A percentile compares a stretch with the other conserved stretches of the same genome.
Evolutionary conservation across 2,797 vertebrate species (phyloP).

Genomic region (Xenops minutus): DNA sequence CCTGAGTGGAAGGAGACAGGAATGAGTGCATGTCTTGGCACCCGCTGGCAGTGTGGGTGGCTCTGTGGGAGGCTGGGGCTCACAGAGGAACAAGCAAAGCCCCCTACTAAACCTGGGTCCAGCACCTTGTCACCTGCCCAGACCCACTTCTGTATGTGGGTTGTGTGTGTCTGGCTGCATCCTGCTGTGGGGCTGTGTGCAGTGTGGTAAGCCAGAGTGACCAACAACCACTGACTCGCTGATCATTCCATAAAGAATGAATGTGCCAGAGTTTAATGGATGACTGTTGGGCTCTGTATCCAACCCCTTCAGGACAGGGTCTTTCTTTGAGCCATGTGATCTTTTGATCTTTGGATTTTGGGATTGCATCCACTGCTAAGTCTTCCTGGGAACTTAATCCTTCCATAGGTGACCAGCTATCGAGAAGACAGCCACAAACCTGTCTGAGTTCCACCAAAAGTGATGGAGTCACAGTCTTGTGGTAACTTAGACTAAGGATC

Average conservation of each 20-base stretch:
- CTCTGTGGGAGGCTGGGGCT: not conserved
- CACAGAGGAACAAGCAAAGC: not conserved
- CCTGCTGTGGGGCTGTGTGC: not conserved
- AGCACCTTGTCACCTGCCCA: not conserved
- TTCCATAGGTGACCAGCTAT: not conserved
- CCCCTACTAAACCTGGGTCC: not conserved
- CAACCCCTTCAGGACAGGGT: not conserved
- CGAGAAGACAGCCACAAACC: not conserved
- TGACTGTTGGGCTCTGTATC: not conserved
- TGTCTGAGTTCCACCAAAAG: not conserved
- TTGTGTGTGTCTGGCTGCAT: not conserved
- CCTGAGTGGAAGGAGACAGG: not conserved
- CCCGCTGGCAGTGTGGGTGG: not conserved
- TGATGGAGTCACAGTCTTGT: not conserved
- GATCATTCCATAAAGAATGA: not conserved
- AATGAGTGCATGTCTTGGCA: not conserved
- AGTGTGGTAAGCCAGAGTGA: not conserved
- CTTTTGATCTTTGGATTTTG: not conserved
- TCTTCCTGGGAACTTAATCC: not conserved
- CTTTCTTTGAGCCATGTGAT: not conserved
- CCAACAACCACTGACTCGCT: not conserved
- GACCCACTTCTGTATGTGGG: not conserved
- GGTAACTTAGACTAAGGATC: not conserved
- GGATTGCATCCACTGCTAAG: not conserved
- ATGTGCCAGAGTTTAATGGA: not conserved